Percentiles rank a stretch among this genome's conserved stretches.
phyloP scores from a whole-genome alignment of 2,113 vertebrate genomes.

The Pagrus major region DNA sequence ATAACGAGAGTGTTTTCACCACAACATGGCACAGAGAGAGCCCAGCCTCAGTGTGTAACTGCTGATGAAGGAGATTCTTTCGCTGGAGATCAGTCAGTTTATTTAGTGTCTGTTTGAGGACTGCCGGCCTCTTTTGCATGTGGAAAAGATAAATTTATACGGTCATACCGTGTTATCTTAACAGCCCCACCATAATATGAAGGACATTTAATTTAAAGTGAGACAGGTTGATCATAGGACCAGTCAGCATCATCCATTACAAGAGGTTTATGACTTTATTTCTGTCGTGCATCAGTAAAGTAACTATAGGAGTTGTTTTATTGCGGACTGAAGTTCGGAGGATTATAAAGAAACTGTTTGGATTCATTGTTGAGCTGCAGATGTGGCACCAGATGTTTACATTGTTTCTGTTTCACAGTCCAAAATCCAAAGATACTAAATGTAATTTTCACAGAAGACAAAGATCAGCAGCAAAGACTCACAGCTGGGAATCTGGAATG shows the following conservation, averaged over 20 bases:
- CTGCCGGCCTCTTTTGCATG: constrained; percentile 35
- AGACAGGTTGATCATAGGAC: neutral
- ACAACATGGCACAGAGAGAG: neutral
- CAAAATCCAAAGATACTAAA: neutral
- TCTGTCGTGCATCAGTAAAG: neutral
- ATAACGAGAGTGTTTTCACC: neutral
- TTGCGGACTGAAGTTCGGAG: neutral
- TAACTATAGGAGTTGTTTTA: neutral
- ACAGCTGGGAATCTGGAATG: neutral
- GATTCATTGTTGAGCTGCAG: neutral
- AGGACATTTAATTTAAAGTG: neutral
- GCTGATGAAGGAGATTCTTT: neutral
- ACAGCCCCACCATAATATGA: neutral
- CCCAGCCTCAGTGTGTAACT: neutral
- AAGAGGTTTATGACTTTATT: neutral
- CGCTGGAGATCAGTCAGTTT: neutral
- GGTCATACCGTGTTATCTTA: neutral
- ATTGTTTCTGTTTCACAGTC: neutral
- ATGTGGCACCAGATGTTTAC: too few species aligned
- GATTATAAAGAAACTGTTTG: neutral
- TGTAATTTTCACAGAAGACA: too few species aligned
- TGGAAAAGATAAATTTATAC: neutral
- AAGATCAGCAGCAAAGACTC: too few species aligned
- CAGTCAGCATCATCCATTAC: neutral
- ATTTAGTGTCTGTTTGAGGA: neutral